Evolutionary conservation across 2,888 invertebrate genomes (phyloP), one percentile per base, ranked within the genome.

Genomic region (Synergus gifuensis): DNA sequence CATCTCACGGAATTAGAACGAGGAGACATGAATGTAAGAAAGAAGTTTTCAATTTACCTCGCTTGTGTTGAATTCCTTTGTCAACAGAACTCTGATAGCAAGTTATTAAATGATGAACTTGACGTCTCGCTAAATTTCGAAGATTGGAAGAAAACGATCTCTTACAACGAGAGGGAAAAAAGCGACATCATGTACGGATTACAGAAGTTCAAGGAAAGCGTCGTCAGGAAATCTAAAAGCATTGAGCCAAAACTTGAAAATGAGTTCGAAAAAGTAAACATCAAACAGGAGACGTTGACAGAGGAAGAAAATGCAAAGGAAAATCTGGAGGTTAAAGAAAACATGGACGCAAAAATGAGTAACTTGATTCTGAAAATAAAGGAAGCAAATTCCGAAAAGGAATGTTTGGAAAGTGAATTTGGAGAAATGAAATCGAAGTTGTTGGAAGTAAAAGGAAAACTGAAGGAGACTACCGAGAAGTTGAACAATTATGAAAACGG

Each of bases 331-430:
- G 16, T 18, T 36, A n/a, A 49, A 42, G n/a, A n/a, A 58, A 18
- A 18, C 4, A 58, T 49, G 76, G 63, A 79, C 49, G 22, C 40
- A 9, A 80, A 66, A 73, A 44, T 80, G 9, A 40, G 36, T 4
- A 66, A 78, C 54, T 46, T 64, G 16, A 67, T 44, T 46, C 28
- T 28, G 11, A 81, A 79, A 5, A 12, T 83, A 46, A 77, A 83
- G 14, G 12, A 76, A 16, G 22, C 4, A 12, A 42, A 44, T 16
- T 7, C 36, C 1, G 42, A 28, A 12, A 40, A 9, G 73, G 18
- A 77, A n/a, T 5, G 44, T 28, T 54, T 76, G 14, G 36, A 80
- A 42, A 18, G 40, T 28, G 58, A 76, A 14, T 49, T 80, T n/a
- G n/a, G 36, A 4, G 36, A 78, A 67, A 58, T 76, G 18, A 78